Conservation (phyloP, 2,113 vertebrate species). For the Perca flavescens region DNA sequence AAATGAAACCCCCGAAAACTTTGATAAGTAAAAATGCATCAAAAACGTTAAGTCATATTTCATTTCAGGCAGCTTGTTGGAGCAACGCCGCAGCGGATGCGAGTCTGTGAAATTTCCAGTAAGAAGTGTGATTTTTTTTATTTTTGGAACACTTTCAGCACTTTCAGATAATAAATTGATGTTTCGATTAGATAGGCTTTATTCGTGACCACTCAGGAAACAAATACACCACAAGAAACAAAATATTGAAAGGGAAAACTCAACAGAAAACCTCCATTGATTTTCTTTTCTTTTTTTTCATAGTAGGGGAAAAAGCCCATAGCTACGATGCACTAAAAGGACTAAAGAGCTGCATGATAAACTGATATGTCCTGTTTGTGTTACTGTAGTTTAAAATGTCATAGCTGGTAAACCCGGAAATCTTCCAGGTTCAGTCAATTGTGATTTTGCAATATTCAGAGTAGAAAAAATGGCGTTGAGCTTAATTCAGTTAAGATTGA, state of each 20-base stretch:
- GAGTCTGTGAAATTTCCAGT: slow-evolving; percentile 82
- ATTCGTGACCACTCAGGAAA: slow-evolving; percentile 84
- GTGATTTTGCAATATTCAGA: slow-evolving; percentile 18
- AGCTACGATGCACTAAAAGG: slow-evolving; percentile 64
- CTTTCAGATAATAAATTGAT: slow-evolving; percentile 87
- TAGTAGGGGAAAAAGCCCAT: slow-evolving; percentile 55
- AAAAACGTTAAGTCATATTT: slow-evolving; percentile 73
- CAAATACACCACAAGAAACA: slow-evolving; percentile 86
- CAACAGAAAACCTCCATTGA: slow-evolving; percentile 83
- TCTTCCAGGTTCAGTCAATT: slow-evolving; percentile 33
- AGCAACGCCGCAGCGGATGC: slow-evolving; percentile 62
- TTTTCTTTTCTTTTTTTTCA: slow-evolving; percentile 64
- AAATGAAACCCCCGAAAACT: slow-evolving; percentile 68
- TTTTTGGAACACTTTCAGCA: slow-evolving; percentile 61
- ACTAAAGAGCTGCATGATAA: slow-evolving; percentile 64
- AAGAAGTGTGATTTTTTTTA: slow-evolving; percentile 62
- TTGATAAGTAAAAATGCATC: slow-evolving; percentile 73
- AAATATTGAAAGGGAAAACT: slow-evolving; percentile 82
- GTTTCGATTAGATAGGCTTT: slow-evolving; percentile 86
- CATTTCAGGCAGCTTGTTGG: slow-evolving; percentile 63
- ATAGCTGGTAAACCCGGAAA: slow-evolving; percentile 55
- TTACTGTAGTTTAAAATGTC: slow-evolving; percentile 74
- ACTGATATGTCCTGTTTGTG: slow-evolving; percentile 69
- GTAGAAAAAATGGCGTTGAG: slow-evolving; percentile 7
- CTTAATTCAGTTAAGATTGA: not conserved